These are phyloP conservation scores for Lordiphosa clarofinis DNA, from an alignment of 1,140 invertebrate genomes.

Conservation along the genomic window DNA sequence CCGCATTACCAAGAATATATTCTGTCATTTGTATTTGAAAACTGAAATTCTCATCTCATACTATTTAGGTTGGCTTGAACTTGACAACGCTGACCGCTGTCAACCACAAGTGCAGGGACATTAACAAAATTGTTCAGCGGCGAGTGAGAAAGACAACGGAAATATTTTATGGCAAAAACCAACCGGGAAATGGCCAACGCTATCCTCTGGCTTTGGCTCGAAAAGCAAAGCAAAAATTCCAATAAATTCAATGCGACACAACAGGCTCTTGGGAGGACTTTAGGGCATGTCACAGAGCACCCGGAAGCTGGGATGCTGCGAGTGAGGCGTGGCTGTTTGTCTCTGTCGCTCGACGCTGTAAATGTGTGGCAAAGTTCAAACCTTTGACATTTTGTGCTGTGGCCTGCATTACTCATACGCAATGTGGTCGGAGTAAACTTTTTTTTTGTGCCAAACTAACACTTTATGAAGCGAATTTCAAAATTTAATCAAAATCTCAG, in stretches of 20 bases:
- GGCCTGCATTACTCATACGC: conserved; percentile 74
- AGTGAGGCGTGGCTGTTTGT: conserved; percentile 38
- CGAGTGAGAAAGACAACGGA: conserved; percentile 40
- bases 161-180: conserved; percentile 44
- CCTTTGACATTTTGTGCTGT: conserved; percentile 68
- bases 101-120: conserved; percentile 53
- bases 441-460: conserved; percentile 25
- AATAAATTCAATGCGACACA: conserved; percentile 78
- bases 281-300: conserved; percentile 65
- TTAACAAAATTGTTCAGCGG: conserved; percentile 62
- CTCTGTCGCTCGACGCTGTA: conserved; percentile 47
- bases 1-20: conserved; percentile 42
- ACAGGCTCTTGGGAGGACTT: conserved; percentile 74
- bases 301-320: conserved; percentile 11
- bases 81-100: conserved; percentile 52
- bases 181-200: conserved; percentile 26
- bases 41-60: conserved; percentile 51
- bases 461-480: conserved; percentile 47
- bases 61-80: conserved; percentile 59
- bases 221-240: conserved; percentile 67
- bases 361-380: conserved; percentile 71
- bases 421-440: conserved; percentile 48
- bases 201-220: conserved; percentile 29
- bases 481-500: conserved; percentile 73
- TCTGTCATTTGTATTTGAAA: conserved; percentile 45